Evolutionary conservation across 2,113 vertebrate species (phyloP).

Genomic region (Amia ocellicauda): DNA sequence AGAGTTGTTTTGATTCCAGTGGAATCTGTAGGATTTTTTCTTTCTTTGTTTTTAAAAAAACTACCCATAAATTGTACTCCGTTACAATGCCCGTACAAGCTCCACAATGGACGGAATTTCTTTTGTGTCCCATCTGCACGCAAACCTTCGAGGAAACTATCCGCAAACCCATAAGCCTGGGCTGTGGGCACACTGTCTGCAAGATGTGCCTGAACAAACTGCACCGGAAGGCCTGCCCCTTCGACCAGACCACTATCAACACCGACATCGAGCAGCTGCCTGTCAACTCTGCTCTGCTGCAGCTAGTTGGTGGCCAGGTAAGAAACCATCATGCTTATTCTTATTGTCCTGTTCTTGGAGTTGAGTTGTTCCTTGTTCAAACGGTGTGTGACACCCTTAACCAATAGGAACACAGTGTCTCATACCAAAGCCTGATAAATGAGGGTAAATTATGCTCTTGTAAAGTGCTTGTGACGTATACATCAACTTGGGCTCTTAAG

Average conservation of each 20-base stretch:
- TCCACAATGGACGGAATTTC: constrained; percentile 99
- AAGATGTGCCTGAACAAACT: constrained; percentile 99
- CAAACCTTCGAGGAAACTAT: constrained; percentile 97
- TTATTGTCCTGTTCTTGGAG: not conserved
- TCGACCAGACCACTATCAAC: constrained; percentile 97
- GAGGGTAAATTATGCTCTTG: no score
- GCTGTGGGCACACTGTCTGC: constrained; percentile 97
- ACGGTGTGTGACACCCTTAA: no score
- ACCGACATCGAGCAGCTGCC: constrained; percentile 96
- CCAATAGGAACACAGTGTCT: no score
- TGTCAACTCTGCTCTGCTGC: constrained; percentile 91
- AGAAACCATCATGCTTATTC: constrained; percentile 12
- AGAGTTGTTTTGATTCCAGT: constrained; percentile 80
- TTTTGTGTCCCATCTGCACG: constrained; percentile 98
- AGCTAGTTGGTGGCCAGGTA: constrained; percentile 95
- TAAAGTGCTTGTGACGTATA: no score
- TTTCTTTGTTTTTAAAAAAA: constrained; percentile 57
- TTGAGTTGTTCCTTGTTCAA: no score
- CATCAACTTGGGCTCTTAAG: no score
- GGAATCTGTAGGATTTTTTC: constrained; percentile 77
- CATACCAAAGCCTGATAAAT: no score
- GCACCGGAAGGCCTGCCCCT: constrained; percentile 96
- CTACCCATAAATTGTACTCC: constrained; percentile 52
- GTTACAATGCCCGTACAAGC: constrained; percentile 98
- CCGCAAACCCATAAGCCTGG: constrained; percentile 94